These are phyloP conservation scores for Ctenopoma kingsleyae DNA, from an alignment of 2,797 vertebrate species.

Conservation along the genomic window DNA sequence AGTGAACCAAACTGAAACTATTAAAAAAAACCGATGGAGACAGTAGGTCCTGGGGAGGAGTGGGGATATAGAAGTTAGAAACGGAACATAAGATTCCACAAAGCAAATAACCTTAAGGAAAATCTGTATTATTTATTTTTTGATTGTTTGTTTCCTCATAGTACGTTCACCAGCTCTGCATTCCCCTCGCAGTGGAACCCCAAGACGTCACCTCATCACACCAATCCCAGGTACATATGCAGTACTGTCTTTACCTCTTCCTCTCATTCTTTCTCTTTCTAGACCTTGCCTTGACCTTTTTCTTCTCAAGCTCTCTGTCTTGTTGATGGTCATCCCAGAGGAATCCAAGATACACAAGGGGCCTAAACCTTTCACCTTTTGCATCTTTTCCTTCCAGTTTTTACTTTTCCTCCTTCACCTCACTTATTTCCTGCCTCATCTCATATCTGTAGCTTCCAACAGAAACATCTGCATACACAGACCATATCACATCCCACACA, in stretches of 20 bases:
- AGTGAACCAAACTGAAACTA: not conserved
- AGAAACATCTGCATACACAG: conserved; percentile 30
- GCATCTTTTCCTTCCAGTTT: not conserved
- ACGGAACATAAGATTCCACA: not conserved
- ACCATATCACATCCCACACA: conserved; percentile 13
- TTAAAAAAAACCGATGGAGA: too few species aligned
- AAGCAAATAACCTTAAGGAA: not conserved
- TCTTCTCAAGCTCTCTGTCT: conserved; percentile 4
- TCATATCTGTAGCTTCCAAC: conserved; percentile 47
- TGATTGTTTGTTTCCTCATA: conserved; percentile 60
- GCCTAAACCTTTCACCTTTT: conserved; percentile 37
- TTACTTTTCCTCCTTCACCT: conserved; percentile 10
- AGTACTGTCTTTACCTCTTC: not conserved
- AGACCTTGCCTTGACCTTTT: conserved; percentile 13
- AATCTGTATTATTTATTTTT: conserved; percentile 1
- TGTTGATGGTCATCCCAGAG: conserved; percentile 26
- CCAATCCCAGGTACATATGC: conserved; percentile 89
- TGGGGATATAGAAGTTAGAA: not conserved
- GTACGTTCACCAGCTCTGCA: conserved; percentile 90
- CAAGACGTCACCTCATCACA: conserved; percentile 94
- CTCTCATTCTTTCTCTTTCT: conserved; percentile 8
- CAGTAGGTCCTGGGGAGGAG: not conserved
- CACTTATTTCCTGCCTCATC: conserved; percentile 28
- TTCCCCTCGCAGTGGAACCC: conserved; percentile 86
- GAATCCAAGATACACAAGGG: conserved; percentile 18